Conservation (phyloP, 2,797 vertebrate genomes). For the Parauchenoglanis ngamensis region DNA sequence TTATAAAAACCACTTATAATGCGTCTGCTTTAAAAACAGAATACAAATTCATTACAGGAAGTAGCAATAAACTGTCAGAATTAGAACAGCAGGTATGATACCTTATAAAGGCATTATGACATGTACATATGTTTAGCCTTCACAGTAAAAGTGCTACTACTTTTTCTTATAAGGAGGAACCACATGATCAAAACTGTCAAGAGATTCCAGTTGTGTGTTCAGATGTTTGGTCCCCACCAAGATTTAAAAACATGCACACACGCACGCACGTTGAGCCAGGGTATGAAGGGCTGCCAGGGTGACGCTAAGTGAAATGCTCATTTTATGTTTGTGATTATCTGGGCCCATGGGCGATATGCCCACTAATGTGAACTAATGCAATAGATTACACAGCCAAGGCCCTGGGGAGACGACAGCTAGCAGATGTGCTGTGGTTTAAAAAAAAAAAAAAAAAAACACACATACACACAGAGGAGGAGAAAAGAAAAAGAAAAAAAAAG, state of each 20-base stretch:
- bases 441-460: slow-evolving; percentile 52
- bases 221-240: neutral
- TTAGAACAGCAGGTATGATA: neutral
- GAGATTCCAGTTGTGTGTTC: neutral
- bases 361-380: slow-evolving; percentile 88
- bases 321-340: slow-evolving; percentile 83
- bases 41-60: neutral
- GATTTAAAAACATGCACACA: slow-evolving; percentile 48
- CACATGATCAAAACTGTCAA: neutral
- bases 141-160: too few species aligned
- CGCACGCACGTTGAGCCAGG: slow-evolving; percentile 45
- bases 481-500: slow-evolving; percentile 29
- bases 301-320: slow-evolving; percentile 85
- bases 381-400: slow-evolving; percentile 82
- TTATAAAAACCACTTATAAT: neutral
- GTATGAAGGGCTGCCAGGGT: slow-evolving; percentile 70
- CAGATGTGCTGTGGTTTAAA: slow-evolving; percentile 76
- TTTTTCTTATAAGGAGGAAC: neutral
- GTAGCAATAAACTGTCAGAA: neutral
- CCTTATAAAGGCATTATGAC: neutral
- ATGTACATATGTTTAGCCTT: neutral
- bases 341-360: slow-evolving; percentile 82
- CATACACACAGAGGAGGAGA: slow-evolving; percentile 39
- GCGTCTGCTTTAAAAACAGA: neutral
- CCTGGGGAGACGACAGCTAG: slow-evolving; percentile 75